Percentiles rank a stretch among this genome's conserved stretches.
Conservation (phyloP, 2,113 vertebrate species). For the Ardeotis arabs region DNA sequence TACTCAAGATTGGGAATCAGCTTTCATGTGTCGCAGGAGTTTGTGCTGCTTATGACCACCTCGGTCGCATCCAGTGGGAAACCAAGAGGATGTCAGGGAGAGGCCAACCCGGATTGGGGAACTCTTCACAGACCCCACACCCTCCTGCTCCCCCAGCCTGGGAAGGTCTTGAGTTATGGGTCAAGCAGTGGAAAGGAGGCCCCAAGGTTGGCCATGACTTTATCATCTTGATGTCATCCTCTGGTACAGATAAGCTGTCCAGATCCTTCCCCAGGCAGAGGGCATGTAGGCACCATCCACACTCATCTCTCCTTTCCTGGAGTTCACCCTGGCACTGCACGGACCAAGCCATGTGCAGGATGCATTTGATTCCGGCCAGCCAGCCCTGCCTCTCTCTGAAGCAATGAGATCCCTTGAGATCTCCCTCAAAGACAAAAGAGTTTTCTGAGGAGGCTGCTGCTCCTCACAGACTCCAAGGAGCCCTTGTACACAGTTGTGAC, state of each 20-base stretch:
- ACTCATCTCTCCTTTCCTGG: not conserved
- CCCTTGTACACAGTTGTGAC: not conserved
- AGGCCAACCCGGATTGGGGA: accelerated
- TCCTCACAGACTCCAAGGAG: not conserved
- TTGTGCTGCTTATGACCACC: accelerated
- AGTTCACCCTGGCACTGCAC: not conserved
- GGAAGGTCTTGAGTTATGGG: not conserved
- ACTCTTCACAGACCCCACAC: not conserved
- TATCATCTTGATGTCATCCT: not conserved
- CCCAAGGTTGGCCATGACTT: not conserved
- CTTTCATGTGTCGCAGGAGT: not conserved
- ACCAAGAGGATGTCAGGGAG: not conserved
- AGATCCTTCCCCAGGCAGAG: not conserved
- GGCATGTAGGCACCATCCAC: not conserved
- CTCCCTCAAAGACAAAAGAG: not conserved
- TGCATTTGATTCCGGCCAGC: not conserved
- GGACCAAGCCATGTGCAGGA: not conserved
- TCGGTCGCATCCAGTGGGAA: not conserved
- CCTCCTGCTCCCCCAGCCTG: not conserved
- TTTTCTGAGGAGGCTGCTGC: not conserved
- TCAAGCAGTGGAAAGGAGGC: not conserved
- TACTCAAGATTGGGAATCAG: not conserved
- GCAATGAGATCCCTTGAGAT: not conserved
- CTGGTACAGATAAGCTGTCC: not conserved
- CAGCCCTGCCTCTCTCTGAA: not conserved